Evolutionary conservation across 2,113 vertebrate species (phyloP).

Genomic region (Tringa solitaria): DNA sequence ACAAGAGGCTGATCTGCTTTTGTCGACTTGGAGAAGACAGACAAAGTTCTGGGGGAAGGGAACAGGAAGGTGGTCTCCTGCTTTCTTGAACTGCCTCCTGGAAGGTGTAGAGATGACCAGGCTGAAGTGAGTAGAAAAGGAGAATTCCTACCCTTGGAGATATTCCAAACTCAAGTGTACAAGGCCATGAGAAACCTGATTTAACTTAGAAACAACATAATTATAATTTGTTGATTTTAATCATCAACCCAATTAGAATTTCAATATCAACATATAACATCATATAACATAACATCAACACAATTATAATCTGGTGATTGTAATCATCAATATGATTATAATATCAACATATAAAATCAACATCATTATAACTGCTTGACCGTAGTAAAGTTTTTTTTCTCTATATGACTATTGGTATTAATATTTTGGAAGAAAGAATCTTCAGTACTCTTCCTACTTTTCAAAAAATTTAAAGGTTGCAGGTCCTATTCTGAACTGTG

Average conservation of each 20-base stretch:
- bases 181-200: neutral
- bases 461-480: neutral
- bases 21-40: neutral
- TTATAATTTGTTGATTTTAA: neutral
- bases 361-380: neutral
- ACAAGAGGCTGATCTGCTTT: neutral
- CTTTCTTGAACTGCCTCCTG: neutral
- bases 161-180: neutral
- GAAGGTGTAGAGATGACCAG: neutral
- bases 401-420: neutral
- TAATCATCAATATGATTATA: neutral
- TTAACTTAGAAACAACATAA: neutral
- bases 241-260: neutral
- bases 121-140: neutral
- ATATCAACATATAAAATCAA: neutral
- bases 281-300: neutral
- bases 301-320: neutral
- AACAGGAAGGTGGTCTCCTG: neutral
- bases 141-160: neutral
- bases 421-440: neutral
- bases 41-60: neutral
- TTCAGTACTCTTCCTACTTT: neutral
- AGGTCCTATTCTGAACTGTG: neutral
- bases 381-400: neutral
- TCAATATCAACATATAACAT: neutral